Base-by-base conservation (phyloP, 2,888 invertebrate species). In the Aleiodes testaceus region DNA sequence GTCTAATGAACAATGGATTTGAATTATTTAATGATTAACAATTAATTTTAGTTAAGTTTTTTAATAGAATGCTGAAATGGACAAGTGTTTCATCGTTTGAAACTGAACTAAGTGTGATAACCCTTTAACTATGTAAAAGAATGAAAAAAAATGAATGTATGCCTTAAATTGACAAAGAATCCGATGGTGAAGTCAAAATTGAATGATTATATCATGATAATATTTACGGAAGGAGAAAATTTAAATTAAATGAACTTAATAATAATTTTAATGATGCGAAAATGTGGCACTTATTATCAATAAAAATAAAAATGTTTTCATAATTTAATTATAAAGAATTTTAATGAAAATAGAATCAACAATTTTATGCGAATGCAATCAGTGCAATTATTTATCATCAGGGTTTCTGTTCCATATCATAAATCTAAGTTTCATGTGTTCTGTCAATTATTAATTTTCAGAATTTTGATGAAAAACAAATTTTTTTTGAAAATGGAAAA, bases 351-450 rank as follows among this genome's bases (percentile, higher is more conserved):
- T 52, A 55, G 42, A 42, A 53, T 30, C 30, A 26, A 16, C 1
- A 47, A 50, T 30, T 22, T 52, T 65, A 63, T 36, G 50, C 36
- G 69, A 69, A 64, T 52, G 55, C 61, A 69, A 67, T 72, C 53
- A 64, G 69, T 53, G 70, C 59, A 49, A 66, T 66, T 66, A 42
- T 70, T 66, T 59, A 59, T 63, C 64, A 52, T 63, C 64, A 52
- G 68, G 69, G 45, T 52, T 75, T 74, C 50, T 53, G 72, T 77
- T 77, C 66, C 68, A 69, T 77, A 72, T 77, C 75, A 68, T 22
- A n/a, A 7, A 6, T 49, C 0, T 3, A 49, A 2, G 16, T 16
- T 26, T 26, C 26, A 26, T 26, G 26, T 26, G 26, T 26, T 26
- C 5, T 26, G 26, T 26, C 26, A 26, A 26, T 26, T 26, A 49